These are phyloP conservation scores for Argopecten irradians DNA, from an alignment of 1,140 invertebrate species.

Conservation along the genomic window DNA sequence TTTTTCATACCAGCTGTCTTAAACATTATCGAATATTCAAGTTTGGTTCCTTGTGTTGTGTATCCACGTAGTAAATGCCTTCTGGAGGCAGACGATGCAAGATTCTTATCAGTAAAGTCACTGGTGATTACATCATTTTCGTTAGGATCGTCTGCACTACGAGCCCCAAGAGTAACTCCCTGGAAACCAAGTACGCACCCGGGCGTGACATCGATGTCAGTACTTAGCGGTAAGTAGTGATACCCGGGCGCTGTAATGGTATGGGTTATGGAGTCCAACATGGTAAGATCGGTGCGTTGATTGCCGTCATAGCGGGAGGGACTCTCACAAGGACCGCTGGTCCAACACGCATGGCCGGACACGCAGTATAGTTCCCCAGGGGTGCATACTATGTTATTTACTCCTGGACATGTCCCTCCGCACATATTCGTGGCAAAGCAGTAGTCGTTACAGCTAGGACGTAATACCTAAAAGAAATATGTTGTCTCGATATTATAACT, in stretches of 20 bases:
- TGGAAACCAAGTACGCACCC: constrained; percentile 55
- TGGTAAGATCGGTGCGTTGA: constrained; percentile 40
- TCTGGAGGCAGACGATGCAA: background rate
- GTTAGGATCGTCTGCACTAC: background rate
- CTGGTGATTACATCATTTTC: constrained; percentile 38
- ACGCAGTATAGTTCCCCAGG: constrained; percentile 32
- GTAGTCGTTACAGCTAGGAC: constrained; percentile 49
- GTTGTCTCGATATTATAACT: too few relatives aligned
- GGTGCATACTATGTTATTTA: constrained; percentile 35
- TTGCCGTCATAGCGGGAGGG: constrained; percentile 36
- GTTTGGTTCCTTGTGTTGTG: constrained; percentile 41
- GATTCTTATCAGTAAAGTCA: background rate
- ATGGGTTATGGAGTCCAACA: constrained; percentile 29
- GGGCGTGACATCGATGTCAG: constrained; percentile 36
- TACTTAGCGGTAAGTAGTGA: constrained; percentile 36
- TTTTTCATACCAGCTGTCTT: constrained; percentile 35
- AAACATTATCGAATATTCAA: constrained; percentile 51
- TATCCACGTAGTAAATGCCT: constrained; percentile 50
- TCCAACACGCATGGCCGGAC: constrained; percentile 35
- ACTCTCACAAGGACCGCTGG: background rate
- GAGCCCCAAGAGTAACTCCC: background rate
- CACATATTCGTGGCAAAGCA: constrained; percentile 54
- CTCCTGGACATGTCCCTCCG: constrained; percentile 36
- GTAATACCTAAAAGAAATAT: constrained; percentile 33
- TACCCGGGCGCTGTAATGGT: constrained; percentile 34